These are phyloP conservation scores for Spialia ferax DNA, from an alignment of 2,888 invertebrate species.

Conservation along the genomic window DNA sequence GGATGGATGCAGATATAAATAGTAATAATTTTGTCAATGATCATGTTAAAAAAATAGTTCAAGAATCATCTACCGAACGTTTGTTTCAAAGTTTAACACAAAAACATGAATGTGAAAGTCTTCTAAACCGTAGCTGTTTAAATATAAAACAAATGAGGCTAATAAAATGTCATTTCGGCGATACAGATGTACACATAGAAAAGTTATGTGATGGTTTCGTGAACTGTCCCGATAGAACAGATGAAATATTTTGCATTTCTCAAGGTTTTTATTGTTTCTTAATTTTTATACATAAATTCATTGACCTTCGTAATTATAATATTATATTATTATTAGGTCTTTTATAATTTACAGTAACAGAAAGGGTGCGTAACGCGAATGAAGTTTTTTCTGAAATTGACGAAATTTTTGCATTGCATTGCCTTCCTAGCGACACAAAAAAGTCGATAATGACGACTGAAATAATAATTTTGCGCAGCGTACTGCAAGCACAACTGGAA, in stretches of 20 bases:
- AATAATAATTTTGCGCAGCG: constrained; percentile 52
- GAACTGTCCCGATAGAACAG: constrained; percentile 64
- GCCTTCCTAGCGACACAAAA: constrained; percentile 51
- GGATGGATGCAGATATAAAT: neutral
- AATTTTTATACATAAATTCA: neutral
- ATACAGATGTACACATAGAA: constrained; percentile 53
- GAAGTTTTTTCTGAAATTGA: constrained; percentile 56
- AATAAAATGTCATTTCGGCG: constrained; percentile 57
- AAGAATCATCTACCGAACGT: constrained; percentile 5
- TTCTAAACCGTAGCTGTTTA: constrained; percentile 55
- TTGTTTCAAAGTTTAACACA: constrained; percentile 11
- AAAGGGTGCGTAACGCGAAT: constrained; percentile 55
- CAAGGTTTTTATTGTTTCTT: constrained; percentile 55
- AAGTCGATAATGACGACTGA: constrained; percentile 52
- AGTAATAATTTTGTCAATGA: neutral
- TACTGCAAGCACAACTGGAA: constrained; percentile 57
- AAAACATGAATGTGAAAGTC: constrained; percentile 33
- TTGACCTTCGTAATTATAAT: neutral
- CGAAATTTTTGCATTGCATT: constrained; percentile 52
- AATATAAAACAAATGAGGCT: constrained; percentile 58
- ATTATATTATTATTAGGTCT: too few species aligned
- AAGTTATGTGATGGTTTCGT: constrained; percentile 64
- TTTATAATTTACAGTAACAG: constrained; percentile 59
- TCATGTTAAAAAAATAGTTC: neutral
- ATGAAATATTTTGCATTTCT: constrained; percentile 64